Evolutionary conservation across 2,797 vertebrate species (phyloP).

Genomic region (Scleropages formosus): DNA sequence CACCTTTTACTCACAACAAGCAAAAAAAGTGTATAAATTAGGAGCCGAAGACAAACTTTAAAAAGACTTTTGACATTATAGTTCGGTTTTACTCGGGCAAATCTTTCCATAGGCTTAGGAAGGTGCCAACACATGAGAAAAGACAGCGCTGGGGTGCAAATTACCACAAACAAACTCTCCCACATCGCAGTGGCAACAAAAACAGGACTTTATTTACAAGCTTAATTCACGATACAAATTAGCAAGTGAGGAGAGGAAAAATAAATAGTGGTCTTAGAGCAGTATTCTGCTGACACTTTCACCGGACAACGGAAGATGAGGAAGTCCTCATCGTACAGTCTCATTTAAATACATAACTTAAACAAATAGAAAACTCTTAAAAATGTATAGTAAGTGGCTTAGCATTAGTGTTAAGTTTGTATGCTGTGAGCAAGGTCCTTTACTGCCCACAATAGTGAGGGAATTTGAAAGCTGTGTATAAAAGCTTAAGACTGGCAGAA

Average conservation of each 20-base stretch:
- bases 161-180: background rate
- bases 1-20: no score
- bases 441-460: background rate
- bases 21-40: no score
- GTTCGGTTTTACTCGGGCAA: no score
- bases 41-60: no score
- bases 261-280: slow-evolving; percentile 32
- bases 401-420: slow-evolving; percentile 7
- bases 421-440: background rate
- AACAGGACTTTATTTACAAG: slow-evolving; percentile 50
- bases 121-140: no score
- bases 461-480: background rate
- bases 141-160: background rate
- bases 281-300: slow-evolving; percentile 34
- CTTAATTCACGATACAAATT: slow-evolving; percentile 38
- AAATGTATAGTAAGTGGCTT: slow-evolving; percentile 4
- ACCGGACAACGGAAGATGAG: slow-evolving; percentile 50
- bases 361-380: background rate
- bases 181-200: slow-evolving; percentile 23
- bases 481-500: slow-evolving; percentile 13
- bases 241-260: slow-evolving; percentile 3
- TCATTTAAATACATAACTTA: slow-evolving; percentile 20
- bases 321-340: slow-evolving; percentile 1
- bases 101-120: no score
- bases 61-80: no score